These are phyloP conservation scores for Coluber constrictor DNA, from an alignment of 2,797 vertebrate species.

Conservation along the genomic window DNA sequence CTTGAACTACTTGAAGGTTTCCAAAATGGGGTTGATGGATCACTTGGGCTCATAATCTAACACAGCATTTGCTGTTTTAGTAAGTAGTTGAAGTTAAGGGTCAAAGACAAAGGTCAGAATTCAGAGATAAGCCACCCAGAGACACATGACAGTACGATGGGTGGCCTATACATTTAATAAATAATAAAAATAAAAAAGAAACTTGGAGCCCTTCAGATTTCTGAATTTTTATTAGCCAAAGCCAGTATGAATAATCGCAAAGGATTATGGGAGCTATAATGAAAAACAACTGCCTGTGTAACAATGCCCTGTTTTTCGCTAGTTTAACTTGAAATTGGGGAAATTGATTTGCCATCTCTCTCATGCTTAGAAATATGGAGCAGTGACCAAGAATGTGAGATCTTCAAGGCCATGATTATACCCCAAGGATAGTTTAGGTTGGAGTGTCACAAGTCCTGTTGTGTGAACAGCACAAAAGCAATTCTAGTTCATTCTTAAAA, in stretches of 20 bases:
- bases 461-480: background rate
- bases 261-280: background rate
- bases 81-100: background rate
- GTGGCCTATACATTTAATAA: background rate
- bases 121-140: background rate
- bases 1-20: background rate
- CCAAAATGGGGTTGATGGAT: background rate
- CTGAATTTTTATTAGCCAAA: background rate
- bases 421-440: background rate
- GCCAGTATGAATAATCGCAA: background rate
- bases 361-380: background rate
- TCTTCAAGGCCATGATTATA: background rate
- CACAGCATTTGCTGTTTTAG: background rate
- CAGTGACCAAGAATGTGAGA: background rate
- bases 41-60: background rate
- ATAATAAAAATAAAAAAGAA: background rate
- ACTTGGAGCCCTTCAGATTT: background rate
- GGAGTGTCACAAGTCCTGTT: slow-evolving; percentile 1
- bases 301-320: background rate
- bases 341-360: background rate
- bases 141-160: background rate
- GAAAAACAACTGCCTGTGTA: background rate
- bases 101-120: background rate
- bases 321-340: background rate
- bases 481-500: background rate